phyloP scores from a whole-genome alignment of 1,140 invertebrate genomes.

The Hirudo medicinalis region DNA sequence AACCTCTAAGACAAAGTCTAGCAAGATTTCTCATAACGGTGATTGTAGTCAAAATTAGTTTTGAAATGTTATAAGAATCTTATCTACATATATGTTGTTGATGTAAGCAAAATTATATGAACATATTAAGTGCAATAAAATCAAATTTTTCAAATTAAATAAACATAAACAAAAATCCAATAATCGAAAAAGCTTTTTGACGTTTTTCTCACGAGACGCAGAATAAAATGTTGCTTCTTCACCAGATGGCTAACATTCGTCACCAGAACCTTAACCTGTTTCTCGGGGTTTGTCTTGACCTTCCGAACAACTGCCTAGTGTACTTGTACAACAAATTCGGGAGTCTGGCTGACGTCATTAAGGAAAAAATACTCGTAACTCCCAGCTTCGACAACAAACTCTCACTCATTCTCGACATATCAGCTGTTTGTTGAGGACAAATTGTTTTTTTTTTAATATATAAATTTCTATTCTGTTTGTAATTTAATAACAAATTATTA shows the following conservation, averaged over 20 bases:
- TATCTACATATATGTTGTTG: no score
- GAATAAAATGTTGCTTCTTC: neutral
- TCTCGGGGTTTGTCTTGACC: slow-evolving; percentile 68
- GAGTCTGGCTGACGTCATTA: slow-evolving; percentile 44
- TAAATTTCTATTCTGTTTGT: no score
- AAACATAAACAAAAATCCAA: no score
- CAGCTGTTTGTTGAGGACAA: neutral
- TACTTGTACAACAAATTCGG: slow-evolving; percentile 68
- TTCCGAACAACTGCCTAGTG: slow-evolving; percentile 53
- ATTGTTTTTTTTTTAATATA: neutral
- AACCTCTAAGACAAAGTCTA: no score
- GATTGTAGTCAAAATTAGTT: neutral
- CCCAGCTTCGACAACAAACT: slow-evolving; percentile 2
- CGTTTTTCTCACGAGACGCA: no score
- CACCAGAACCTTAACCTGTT: slow-evolving; percentile 78
- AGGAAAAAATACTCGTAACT: neutral
- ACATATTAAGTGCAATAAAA: no score
- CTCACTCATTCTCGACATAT: slow-evolving; percentile 12
- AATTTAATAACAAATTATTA: neutral
- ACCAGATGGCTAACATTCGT: slow-evolving; percentile 48
- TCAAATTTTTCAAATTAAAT: no score
- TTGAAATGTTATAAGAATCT: neutral
- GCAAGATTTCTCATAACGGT: neutral
- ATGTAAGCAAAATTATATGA: no score
- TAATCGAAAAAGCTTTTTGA: no score